Evolutionary conservation across 2,113 vertebrate genomes (phyloP).

Genomic region (Fulica atra): DNA sequence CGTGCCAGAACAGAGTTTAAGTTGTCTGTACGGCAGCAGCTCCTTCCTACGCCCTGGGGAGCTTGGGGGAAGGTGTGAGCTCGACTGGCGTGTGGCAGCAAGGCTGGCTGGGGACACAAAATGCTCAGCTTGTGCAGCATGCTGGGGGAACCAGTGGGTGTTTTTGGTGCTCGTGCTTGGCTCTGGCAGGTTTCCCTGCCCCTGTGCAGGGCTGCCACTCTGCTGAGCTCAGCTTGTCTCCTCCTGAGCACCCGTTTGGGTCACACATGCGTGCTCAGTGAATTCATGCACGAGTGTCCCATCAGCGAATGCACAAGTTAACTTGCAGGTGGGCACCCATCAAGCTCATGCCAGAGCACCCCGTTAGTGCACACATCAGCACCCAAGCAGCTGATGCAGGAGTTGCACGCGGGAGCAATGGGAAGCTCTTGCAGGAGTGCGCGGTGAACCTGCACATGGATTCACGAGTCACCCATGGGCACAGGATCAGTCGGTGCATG

Average conservation of each 20-base stretch:
- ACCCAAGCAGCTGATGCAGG: background rate
- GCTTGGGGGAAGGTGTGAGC: conserved; percentile 57
- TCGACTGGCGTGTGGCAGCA: background rate
- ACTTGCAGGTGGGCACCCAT: background rate
- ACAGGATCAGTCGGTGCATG: background rate
- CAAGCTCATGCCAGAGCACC: background rate
- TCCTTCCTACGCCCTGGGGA: conserved; percentile 19
- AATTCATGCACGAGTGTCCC: background rate
- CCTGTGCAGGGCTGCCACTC: background rate
- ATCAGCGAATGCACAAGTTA: background rate
- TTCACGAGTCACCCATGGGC: background rate
- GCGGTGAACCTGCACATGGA: background rate
- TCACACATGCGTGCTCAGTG: background rate
- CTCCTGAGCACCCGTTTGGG: accelerated
- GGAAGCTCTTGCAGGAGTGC: background rate
- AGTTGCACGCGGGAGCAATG: background rate
- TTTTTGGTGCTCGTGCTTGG: background rate
- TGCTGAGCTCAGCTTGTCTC: background rate
- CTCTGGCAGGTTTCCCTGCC: background rate
- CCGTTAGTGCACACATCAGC: background rate
- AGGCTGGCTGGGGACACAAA: conserved; percentile 8
- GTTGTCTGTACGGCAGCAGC: background rate
- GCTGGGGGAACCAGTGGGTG: background rate
- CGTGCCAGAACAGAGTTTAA: conserved; percentile 19
- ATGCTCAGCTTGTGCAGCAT: background rate